These are phyloP conservation scores for Ornithorhynchus anatinus DNA, from an alignment of 2,113 vertebrate genomes.

Conservation along the genomic window DNA sequence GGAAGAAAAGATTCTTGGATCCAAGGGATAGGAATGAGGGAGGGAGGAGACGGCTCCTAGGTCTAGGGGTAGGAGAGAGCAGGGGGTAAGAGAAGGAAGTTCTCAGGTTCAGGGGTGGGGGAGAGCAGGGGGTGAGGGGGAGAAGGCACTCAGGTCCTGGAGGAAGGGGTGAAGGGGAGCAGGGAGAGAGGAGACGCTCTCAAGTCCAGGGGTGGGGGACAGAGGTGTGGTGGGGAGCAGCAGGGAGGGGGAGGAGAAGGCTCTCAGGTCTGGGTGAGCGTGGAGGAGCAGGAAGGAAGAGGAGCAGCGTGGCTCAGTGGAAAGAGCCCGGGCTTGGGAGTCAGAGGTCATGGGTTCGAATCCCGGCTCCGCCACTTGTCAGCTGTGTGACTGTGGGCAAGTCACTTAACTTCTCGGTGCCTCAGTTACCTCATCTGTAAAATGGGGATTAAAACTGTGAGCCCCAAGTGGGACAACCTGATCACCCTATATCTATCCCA, in stretches of 20 bases:
- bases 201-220: neutral
- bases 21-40: neutral
- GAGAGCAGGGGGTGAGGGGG: neutral
- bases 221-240: neutral
- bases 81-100: neutral
- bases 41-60: neutral
- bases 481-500: too few species aligned
- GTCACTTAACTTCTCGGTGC: too few species aligned
- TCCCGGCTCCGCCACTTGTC: too few species aligned
- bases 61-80: neutral
- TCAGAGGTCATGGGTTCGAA: too few species aligned
- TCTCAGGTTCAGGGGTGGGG: neutral
- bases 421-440: too few species aligned
- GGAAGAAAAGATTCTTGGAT: neutral
- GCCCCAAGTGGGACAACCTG: too few species aligned
- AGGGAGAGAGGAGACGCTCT: neutral
- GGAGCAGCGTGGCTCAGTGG: too few species aligned
- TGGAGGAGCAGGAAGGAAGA: slow-evolving; percentile 70
- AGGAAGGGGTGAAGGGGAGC: slow-evolving; percentile 63
- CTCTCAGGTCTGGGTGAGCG: too few species aligned
- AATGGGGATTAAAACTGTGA: too few species aligned
- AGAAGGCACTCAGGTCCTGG: neutral
- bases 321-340: too few species aligned
- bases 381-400: too few species aligned
- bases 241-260: slow-evolving; percentile 75